Evolutionary conservation across 1,140 invertebrate genomes (phyloP), one percentile per base, ranked within the genome.

Genomic region (Cotesia typhae): DNA sequence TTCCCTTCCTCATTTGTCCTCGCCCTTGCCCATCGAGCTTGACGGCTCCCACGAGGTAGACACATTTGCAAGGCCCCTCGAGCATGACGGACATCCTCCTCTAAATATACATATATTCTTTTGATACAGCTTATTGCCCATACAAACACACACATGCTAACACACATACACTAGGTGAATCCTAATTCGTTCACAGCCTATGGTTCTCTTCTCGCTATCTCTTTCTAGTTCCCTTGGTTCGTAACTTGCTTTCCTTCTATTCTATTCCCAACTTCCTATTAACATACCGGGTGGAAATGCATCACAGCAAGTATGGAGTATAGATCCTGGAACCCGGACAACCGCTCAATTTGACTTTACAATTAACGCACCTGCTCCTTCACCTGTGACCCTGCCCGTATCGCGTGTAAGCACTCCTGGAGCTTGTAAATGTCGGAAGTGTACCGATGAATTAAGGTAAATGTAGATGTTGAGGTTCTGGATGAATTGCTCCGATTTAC

Each of bases 351-450:
- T 61, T 61, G 59, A 61, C 59, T 61, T 61, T 61, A 10, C 28
- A 61, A 61, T 61, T 61, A 61, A 61, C 59, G 59, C 59, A 61
- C 59, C 59, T 61, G 59, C 59, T 61, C 28, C 59, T 28, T 61
- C 59, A 61, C 59, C 59, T 61, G 59, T 61, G 59, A 61, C 28
- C 59, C 59, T 61, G 53, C 53, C 59, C 14, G 59, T 61, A 61
- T 61, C 59, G 59, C 59, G 59, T 61, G 59, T 28, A 61, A 35
- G 59, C 59, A 61, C 59, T 35, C 14, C 59, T 28, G 35, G 59
- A 61, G 59, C 59, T 61, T 35, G 59, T 61, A 61, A 61, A 61
- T 61, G 59, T 61, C 59, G 59, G 59, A 61, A 20, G 59, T 61
- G 59, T 61, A 47, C 28, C 37, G 37, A 41, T 66, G 64, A 52